These are phyloP conservation scores for Clarias magur DNA, from an alignment of 2,113 vertebrate species.

Conservation along the genomic window DNA sequence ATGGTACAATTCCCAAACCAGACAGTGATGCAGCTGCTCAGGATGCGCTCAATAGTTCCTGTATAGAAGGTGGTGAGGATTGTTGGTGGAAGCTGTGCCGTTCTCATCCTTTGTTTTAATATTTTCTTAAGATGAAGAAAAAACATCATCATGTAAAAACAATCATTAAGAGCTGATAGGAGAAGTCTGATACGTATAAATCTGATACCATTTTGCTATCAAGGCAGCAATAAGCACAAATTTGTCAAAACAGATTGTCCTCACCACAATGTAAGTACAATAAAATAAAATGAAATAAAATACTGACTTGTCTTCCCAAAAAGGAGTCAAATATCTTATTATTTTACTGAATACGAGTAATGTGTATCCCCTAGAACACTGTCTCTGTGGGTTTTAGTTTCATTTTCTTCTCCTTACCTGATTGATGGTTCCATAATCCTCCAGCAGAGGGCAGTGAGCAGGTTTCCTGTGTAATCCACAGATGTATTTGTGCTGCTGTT, in stretches of 20 bases:
- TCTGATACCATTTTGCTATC: not conserved
- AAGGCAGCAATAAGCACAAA: not conserved
- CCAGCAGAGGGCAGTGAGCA: not conserved
- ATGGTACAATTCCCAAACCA: no score
- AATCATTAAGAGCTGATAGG: not conserved
- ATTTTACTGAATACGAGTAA: not conserved
- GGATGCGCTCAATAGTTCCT: no score
- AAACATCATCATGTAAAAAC: not conserved
- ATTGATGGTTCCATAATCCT: not conserved
- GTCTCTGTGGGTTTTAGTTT: not conserved
- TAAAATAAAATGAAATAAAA: not conserved
- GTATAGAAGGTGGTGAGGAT: no score
- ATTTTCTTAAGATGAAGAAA: not conserved
- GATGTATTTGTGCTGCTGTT: no score
- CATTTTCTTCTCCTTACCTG: not conserved
- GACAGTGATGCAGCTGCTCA: no score
- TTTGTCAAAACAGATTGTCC: not conserved
- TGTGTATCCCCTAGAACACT: not conserved
- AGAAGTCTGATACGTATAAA: not conserved
- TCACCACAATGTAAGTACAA: not conserved
- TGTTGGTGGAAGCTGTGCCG: no score
- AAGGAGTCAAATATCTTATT: not conserved
- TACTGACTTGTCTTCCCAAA: not conserved
- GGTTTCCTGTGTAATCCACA: not conserved
- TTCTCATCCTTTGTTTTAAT: no score